Base-by-base conservation (phyloP, 2,113 vertebrate genomes). In the Pseudopodoces humilis region DNA sequence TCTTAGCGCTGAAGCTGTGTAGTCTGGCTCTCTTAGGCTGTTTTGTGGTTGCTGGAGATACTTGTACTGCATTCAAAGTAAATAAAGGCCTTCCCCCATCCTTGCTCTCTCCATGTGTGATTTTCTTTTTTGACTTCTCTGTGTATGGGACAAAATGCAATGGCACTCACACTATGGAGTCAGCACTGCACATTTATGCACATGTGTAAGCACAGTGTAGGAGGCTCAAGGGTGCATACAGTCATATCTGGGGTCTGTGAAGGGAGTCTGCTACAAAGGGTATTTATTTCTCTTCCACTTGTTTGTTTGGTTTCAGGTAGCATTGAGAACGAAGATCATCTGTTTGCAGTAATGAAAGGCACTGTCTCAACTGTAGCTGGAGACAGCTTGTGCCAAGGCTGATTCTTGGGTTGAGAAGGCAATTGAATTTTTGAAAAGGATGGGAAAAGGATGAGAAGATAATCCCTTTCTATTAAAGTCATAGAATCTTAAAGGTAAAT, bases 261-360 rank as follows among this genome's bases (percentile, higher is more conserved):
- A 44, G 33, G 0, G 0, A 59, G 35, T 25, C 18, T 28, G 4
- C 28, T 50, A 16, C 25, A 60, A 49, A 65, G 56, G 4, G 3
- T n/a, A 28, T 75, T 67, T 37, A 8, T 6, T 23, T 78, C 10
- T 53, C 44, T 67, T 60, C 7, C 21, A 21, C 60, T 68, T 47
- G 6, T 33, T 12, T 39, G 23, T 28, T 37, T 35, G 35, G 12
- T 35, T 60, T 74, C 19, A 55, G 16, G n/a, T 23, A 59, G 23
- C 11, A 39, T 64, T 60, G 35, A 37, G n/a, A 80, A 64, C 24
- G 15, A 59, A 39, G 24, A 39, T 43, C 15, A 64, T 21, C 25
- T 65, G 10, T 69, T 65, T 72, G 41, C 37, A 25, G 41, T 52
- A 60, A 53, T 1, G 1, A 92, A 83, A 77, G 22, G 8, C 16